Percentiles rank a stretch among this genome's conserved stretches.
Evolutionary conservation across 2,113 vertebrate species (phyloP).

Genomic region (Elephantulus edwardii): DNA sequence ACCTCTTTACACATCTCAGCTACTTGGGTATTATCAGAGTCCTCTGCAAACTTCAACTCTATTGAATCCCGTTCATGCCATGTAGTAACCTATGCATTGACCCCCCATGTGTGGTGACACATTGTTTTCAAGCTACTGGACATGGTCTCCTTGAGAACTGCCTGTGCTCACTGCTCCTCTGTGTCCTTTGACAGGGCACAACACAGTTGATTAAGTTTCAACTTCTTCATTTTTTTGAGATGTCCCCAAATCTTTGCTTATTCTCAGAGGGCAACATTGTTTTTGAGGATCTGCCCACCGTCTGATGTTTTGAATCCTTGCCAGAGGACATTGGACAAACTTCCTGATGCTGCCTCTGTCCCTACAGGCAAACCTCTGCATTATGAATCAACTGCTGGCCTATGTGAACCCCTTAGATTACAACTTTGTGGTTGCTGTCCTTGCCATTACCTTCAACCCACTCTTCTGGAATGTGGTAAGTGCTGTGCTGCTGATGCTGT

Average conservation of each 20-base stretch:
- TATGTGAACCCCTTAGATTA: conserved; percentile 80
- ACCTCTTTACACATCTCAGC: accelerated
- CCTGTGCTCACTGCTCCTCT: background rate
- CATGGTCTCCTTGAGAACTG: background rate
- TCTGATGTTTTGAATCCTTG: background rate
- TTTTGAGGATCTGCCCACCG: background rate
- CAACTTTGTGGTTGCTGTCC: conserved; percentile 76
- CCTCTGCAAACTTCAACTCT: background rate
- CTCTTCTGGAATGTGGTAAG: conserved; percentile 89
- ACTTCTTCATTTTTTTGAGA: conserved; percentile 25
- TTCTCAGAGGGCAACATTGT: conserved; percentile 54
- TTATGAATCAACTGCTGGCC: conserved; percentile 80
- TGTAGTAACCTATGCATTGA: background rate
- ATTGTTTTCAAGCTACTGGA: background rate
- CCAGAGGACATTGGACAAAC: background rate
- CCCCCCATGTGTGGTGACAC: background rate
- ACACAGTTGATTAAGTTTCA: conserved; percentile 41
- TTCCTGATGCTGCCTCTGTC: conserved; percentile 40
- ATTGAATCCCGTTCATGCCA: background rate
- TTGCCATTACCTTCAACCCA: conserved; percentile 83
- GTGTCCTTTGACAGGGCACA: background rate
- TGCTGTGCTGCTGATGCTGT: background rate
- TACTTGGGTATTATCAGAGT: background rate
- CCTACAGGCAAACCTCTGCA: conserved; percentile 72
- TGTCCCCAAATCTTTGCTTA: background rate